These are phyloP conservation scores for rat (Rattus norvegicus) DNA, from an alignment of 2,113 vertebrate species.

Conservation along the genomic window GRCr8 NC_086020.1:39506501-39507000, in stretches of 20 bases:
- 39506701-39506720: neutral
- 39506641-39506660: neutral
- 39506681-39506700: neutral
- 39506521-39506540: slow-evolving; percentile 51
- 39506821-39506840: neutral
- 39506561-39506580: neutral
- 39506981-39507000: neutral
- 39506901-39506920: neutral
- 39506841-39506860: neutral
- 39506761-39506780: neutral
- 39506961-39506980: neutral
- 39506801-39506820: neutral
- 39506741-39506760: neutral
- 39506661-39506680: neutral
- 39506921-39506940: neutral
- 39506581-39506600: neutral
- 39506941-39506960: neutral
- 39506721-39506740: neutral
- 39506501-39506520: slow-evolving; percentile 42
- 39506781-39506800: neutral
- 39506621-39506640: slow-evolving; percentile 18
- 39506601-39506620: neutral
- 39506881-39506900: neutral
- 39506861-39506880: neutral
- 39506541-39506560: slow-evolving; percentile 18